phyloP scores from a whole-genome alignment of 2,113 vertebrate species.

The Pogona vitticeps region DNA sequence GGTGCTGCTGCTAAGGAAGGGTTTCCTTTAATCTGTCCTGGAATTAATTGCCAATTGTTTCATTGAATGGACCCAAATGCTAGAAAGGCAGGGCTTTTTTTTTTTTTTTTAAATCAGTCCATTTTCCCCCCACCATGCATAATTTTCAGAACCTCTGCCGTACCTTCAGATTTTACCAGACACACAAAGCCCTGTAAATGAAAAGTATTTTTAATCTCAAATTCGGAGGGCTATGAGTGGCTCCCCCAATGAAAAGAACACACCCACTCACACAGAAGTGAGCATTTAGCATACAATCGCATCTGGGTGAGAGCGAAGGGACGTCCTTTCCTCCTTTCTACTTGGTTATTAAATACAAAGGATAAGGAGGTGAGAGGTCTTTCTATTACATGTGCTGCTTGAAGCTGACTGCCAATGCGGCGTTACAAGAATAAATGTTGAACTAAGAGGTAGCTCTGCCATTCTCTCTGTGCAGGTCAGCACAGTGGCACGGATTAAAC shows the following conservation, averaged over 20 bases:
- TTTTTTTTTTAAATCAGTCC: background rate
- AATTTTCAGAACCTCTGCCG: background rate
- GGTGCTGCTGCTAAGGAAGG: too few species aligned
- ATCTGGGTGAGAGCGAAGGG: background rate
- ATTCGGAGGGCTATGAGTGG: background rate
- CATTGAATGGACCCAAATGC: background rate
- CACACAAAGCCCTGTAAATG: background rate
- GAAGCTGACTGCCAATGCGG: slow-evolving; percentile 55
- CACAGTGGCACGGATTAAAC: slow-evolving; percentile 51
- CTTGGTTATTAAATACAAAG: slow-evolving; percentile 54
- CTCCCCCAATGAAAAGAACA: background rate
- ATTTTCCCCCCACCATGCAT: background rate
- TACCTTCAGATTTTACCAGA: background rate
- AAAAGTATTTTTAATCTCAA: background rate
- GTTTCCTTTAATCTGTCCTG: too few species aligned
- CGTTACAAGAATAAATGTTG: slow-evolving; percentile 45
- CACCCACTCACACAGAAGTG: background rate
- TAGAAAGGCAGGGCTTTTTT: too few species aligned
- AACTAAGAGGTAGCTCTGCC: slow-evolving; percentile 41
- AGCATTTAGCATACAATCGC: slow-evolving; percentile 17
- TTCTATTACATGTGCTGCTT: slow-evolving; percentile 42
- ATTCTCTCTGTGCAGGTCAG: slow-evolving; percentile 52
- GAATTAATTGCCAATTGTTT: background rate
- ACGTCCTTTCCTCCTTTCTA: slow-evolving; percentile 42
- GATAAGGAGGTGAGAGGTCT: slow-evolving; percentile 29